Evolutionary conservation across 2,113 vertebrate genomes (phyloP).

Genomic region (Callaeas wilsoni): DNA sequence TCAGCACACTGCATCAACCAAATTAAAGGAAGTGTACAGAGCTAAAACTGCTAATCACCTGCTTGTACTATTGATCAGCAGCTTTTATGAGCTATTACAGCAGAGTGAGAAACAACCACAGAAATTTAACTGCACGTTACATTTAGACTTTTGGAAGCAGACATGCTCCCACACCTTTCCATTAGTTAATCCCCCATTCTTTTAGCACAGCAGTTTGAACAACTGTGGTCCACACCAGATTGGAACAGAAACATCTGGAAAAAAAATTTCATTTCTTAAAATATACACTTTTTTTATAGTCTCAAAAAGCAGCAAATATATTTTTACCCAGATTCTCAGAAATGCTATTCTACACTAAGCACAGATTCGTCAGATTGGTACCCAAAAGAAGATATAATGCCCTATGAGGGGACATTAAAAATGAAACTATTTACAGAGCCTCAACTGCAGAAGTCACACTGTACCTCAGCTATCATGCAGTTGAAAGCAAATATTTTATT

Average conservation of each 20-base stretch:
- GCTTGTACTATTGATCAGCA: slow-evolving; percentile 11
- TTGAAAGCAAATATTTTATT: neutral
- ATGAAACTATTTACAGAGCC: neutral
- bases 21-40: neutral
- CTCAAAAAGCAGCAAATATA: neutral
- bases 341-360: neutral
- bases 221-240: neutral
- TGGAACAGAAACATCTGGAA: neutral
- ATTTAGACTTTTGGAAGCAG: neutral
- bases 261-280: neutral
- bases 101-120: neutral
- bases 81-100: neutral
- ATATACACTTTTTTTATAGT: neutral
- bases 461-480: neutral
- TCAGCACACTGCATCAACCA: neutral
- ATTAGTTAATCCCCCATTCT: neutral
- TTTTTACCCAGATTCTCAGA: neutral
- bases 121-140: neutral
- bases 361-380: neutral
- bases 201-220: neutral
- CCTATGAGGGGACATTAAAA: neutral
- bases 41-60: slow-evolving; percentile 4
- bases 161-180: neutral
- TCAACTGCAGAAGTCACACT: neutral
- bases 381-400: neutral